These are phyloP conservation scores for Hassar affinis DNA, from an alignment of 2,113 vertebrate genomes.

Conservation along the genomic window DNA sequence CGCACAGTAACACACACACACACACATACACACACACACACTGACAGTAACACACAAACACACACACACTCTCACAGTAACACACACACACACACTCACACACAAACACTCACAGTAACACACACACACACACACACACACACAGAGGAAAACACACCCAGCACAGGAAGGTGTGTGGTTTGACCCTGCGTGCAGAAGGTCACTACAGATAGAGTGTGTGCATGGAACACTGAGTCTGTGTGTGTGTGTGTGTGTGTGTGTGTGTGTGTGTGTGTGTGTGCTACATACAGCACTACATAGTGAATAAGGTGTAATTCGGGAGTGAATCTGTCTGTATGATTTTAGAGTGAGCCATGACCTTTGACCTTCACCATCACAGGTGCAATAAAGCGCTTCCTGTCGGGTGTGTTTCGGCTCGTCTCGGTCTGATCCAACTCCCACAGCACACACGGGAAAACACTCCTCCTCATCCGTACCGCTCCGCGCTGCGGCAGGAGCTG, in stretches of 20 bases:
- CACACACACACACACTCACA: too few species aligned
- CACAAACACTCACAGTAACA: too few species aligned
- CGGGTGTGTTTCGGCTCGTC: background rate
- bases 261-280: background rate
- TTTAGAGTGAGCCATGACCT: background rate
- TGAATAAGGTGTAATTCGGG: background rate
- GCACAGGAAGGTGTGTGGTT: slow-evolving; percentile 53
- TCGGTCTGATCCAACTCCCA: slow-evolving; percentile 2
- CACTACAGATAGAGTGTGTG: background rate
- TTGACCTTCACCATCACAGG: background rate
- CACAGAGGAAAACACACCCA: slow-evolving; percentile 56
- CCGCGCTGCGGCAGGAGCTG: background rate
- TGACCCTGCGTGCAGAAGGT: slow-evolving; percentile 34
- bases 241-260: background rate
- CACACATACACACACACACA: too few species aligned
- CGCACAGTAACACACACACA: too few species aligned
- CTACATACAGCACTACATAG: background rate
- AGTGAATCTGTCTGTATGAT: background rate
- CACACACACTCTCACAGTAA: too few species aligned
- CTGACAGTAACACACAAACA: too few species aligned
- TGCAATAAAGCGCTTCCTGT: slow-evolving; percentile 28
- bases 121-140: slow-evolving; percentile 45
- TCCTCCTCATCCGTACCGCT: slow-evolving; percentile 13
- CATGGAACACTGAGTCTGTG: background rate
- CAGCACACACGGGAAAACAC: slow-evolving; percentile 4